Base-by-base conservation (phyloP, 2,113 vertebrate genomes). In the Nesoenas mayeri region DNA sequence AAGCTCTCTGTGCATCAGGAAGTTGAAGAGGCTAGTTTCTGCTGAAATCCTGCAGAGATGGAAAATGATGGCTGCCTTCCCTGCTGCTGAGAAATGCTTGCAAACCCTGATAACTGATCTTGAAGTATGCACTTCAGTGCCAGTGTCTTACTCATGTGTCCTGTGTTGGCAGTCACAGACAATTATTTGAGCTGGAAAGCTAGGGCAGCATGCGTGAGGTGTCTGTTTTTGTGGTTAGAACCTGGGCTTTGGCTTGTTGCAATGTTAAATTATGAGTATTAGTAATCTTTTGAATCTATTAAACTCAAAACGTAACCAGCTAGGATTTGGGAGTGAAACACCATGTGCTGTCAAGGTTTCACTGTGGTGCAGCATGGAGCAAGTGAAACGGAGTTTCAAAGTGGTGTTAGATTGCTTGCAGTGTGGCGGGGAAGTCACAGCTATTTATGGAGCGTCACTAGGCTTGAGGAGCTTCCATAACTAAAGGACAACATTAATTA, bases 201-300 rank as follows among this genome's bases (percentile, higher is more conserved):
- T 79, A 40, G 47, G 79, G 15, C 58, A 85, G 60, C 82, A 88
- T 1, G 26, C 61, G 82, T 65, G 74, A 96, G 54, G 54, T 94
- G 67, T 90, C 85, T 94, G 94, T 36, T 96, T 95, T 96, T 96
- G 79, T 91, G 67, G 58, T 94, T 80, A 91, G 85, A 90, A 95
- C 82, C 85, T 96, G 50, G 14, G 4, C 77, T 95, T 85, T 94
- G 88, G 50, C 82, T 72, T 80, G 53, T 69, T 90, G 62, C 40
- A 88, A 58, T 62, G 40, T 61, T 90, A 69, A 69, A 79, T 70
- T 69, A 73, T 69, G 71, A 79, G 34, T 64, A 79, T 75, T 81
- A 79, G 44, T n/a, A 89, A 67, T 88, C 75, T 80, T 69, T 82
- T 79, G 66, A 80, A 58, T 90, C 62, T 83, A 50, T 58, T 77